A percentile compares a stretch with the other conserved stretches of the same genome.
Evolutionary conservation across 2,797 vertebrate genomes (phyloP).

Genomic region (Melanotaenia boesemani): DNA sequence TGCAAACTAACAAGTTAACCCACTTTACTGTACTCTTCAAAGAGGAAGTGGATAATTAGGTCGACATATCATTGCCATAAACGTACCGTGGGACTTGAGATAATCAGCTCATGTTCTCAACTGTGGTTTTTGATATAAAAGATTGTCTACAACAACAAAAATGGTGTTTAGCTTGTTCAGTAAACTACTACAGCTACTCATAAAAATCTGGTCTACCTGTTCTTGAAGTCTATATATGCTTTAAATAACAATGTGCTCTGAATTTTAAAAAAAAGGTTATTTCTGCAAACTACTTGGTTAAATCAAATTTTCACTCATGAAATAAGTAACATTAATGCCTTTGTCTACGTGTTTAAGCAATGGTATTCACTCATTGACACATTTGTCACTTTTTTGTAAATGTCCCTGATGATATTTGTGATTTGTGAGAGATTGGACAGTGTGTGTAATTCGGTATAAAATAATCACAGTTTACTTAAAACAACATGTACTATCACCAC

Average conservation of each 20-base stretch:
- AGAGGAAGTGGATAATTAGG: conserved; percentile 22
- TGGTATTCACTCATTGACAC: neutral
- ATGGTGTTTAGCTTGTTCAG: neutral
- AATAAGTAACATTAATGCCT: neutral
- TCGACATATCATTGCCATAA: conserved; percentile 8
- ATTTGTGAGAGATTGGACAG: neutral
- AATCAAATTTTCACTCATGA: neutral
- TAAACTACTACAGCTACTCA: neutral
- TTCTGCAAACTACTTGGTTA: neutral
- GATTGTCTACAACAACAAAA: neutral
- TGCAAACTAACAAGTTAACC: conserved; percentile 5
- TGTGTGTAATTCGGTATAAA: neutral
- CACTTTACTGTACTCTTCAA: conserved; percentile 22
- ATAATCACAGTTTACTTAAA: neutral
- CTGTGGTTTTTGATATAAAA: neutral
- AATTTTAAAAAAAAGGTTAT: neutral
- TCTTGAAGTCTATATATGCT: neutral
- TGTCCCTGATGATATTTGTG: neutral
- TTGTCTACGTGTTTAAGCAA: neutral
- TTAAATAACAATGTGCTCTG: neutral
- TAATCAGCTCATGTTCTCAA: conserved; percentile 11
- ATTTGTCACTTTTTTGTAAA: neutral
- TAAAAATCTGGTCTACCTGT: neutral
- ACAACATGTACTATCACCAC: neutral
- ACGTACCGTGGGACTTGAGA: conserved; percentile 9